These are phyloP conservation scores for Apamea epomidion DNA, from an alignment of 2,888 invertebrate species.

Conservation along the genomic window DNA sequence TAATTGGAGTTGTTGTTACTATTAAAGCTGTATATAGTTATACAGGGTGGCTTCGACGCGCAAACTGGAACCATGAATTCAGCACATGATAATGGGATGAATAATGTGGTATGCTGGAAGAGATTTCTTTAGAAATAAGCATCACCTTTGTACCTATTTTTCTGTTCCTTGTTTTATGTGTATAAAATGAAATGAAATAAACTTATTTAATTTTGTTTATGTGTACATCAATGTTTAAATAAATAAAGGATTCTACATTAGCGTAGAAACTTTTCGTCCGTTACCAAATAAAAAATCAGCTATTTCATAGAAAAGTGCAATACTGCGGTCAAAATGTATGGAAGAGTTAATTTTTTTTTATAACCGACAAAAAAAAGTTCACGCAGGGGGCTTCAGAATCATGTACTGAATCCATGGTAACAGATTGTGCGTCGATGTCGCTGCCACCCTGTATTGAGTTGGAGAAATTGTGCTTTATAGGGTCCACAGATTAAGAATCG, in stretches of 20 bases:
- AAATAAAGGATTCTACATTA: too few relatives aligned
- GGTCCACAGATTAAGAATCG: constrained; percentile 8
- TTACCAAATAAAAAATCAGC: background rate
- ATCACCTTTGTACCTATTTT: too few relatives aligned
- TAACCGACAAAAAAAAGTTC: background rate
- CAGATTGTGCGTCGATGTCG: background rate
- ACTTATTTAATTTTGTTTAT: too few relatives aligned
- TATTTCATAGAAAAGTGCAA: background rate
- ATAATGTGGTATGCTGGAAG: too few relatives aligned
- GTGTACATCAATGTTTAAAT: too few relatives aligned
- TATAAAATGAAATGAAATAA: too few relatives aligned
- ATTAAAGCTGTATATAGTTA: background rate
- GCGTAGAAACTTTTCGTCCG: background rate
- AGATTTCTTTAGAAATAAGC: too few relatives aligned
- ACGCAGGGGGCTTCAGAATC: background rate
- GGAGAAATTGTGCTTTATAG: constrained; percentile 19
- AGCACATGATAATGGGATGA: too few relatives aligned
- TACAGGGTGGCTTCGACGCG: too few relatives aligned
- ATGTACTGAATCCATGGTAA: background rate
- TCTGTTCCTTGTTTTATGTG: too few relatives aligned
- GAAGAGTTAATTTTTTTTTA: background rate
- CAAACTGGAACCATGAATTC: too few relatives aligned
- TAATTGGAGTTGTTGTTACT: background rate
- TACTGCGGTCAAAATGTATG: background rate
- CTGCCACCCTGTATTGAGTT: background rate